Evolutionary conservation across 2,113 vertebrate genomes (phyloP).

Genomic region (Nothoprocta perdicaria): DNA sequence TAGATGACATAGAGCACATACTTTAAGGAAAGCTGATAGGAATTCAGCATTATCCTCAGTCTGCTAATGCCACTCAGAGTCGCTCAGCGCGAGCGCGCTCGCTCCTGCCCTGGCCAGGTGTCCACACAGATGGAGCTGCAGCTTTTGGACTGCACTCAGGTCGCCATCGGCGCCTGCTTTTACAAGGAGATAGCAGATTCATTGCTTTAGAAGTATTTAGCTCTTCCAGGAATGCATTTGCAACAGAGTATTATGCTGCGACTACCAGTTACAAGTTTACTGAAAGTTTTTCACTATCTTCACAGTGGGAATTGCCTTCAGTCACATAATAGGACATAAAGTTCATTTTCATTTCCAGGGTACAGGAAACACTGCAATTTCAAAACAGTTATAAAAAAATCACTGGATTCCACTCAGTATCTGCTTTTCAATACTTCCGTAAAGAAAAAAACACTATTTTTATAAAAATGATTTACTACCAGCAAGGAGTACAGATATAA

Average conservation of each 20-base stretch:
- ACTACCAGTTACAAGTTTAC: neutral
- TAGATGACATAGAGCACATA: neutral
- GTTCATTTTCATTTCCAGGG: neutral
- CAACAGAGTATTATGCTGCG: accelerated
- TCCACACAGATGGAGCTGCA: neutral
- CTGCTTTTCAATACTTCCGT: neutral
- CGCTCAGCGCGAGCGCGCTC: accelerated
- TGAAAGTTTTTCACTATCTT: neutral
- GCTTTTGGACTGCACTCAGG: neutral
- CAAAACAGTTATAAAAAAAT: neutral
- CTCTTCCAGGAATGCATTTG: neutral
- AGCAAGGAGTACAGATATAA: neutral
- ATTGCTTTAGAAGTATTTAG: accelerated
- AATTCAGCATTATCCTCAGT: accelerated
- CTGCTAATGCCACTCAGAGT: accelerated
- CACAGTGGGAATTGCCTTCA: neutral
- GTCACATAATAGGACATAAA: accelerated
- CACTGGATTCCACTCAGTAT: neutral
- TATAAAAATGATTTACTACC: neutral
- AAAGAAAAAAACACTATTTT: neutral
- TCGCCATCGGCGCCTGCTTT: neutral
- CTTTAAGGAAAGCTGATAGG: accelerated
- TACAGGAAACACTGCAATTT: neutral
- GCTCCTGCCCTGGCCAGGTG: accelerated
- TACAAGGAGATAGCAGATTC: accelerated